Evolutionary conservation across 2,797 vertebrate genomes (phyloP).

Genomic region (Lepus oiostolus): DNA sequence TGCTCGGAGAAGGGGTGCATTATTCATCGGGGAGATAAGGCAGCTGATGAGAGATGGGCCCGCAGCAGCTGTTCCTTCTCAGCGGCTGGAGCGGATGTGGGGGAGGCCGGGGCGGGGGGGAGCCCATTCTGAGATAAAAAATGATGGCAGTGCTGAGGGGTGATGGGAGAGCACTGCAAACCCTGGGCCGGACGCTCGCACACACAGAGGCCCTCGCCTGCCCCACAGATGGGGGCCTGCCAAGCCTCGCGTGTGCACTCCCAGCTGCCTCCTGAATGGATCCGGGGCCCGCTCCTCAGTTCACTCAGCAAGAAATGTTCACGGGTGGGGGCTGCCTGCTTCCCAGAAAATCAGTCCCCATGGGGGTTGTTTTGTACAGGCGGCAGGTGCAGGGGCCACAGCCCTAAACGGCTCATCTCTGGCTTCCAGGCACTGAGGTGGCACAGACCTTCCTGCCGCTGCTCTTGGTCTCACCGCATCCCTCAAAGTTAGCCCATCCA

Average conservation of each 20-base stretch:
- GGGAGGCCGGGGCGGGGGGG: background rate
- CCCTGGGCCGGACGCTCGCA: background rate
- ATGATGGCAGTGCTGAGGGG: constrained; percentile 45
- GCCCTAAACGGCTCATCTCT: background rate
- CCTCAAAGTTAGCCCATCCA: background rate
- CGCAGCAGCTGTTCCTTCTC: constrained; percentile 86
- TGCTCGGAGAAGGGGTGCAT: constrained; percentile 82
- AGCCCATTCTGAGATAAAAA: constrained; percentile 74
- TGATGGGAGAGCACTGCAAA: constrained; percentile 44
- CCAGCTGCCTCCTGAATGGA: background rate
- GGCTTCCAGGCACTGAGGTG: background rate
- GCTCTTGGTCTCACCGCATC: background rate
- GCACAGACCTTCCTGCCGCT: background rate
- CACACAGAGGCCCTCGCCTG: background rate
- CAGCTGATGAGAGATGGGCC: constrained; percentile 81
- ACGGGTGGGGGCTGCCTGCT: background rate
- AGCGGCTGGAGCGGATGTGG: constrained; percentile 77
- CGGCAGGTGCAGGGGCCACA: background rate
- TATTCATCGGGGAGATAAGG: constrained; percentile 88
- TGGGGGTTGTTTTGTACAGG: background rate
- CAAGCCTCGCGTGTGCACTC: background rate
- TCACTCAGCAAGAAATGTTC: background rate
- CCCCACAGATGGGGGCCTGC: background rate
- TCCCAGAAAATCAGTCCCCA: background rate
- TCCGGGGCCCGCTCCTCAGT: background rate